These are phyloP conservation scores for Aptenodytes patagonicus DNA, from an alignment of 2,113 vertebrate species.

Conservation along the genomic window DNA sequence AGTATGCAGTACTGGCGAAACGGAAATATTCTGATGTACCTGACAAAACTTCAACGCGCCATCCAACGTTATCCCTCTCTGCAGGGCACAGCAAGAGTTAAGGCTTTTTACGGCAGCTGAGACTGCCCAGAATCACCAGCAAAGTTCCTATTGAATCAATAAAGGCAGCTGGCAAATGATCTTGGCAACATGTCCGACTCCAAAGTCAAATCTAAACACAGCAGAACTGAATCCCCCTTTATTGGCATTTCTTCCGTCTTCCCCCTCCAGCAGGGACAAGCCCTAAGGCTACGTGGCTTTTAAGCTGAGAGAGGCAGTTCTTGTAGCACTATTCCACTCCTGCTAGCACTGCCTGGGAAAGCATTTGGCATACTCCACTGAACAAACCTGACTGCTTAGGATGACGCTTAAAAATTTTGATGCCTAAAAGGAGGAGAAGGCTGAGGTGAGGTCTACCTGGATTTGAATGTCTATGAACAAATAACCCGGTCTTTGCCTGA, in stretches of 20 bases:
- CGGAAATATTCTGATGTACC: background rate
- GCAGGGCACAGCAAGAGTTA: background rate
- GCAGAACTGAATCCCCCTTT: background rate
- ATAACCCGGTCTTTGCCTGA: background rate
- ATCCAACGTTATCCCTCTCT: background rate
- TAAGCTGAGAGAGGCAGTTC: background rate
- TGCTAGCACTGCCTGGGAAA: background rate
- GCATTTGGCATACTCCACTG: background rate
- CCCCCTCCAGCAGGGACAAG: background rate
- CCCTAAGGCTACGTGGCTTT: background rate
- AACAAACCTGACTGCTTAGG: background rate
- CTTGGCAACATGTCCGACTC: background rate
- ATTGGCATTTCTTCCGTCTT: background rate
- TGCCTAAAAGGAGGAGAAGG: background rate
- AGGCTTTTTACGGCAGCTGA: background rate
- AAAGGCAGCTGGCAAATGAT: background rate
- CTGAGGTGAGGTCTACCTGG: background rate
- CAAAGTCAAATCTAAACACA: background rate
- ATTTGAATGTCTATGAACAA: accelerated
- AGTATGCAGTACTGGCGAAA: background rate
- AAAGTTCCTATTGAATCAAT: background rate
- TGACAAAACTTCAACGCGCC: background rate
- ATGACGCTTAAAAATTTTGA: background rate
- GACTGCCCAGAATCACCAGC: background rate
- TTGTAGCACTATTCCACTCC: background rate